A percentile compares a stretch with the other conserved stretches of the same genome.
phyloP scores from a whole-genome alignment of 2,888 invertebrate species.

The Lasiommata megera region DNA sequence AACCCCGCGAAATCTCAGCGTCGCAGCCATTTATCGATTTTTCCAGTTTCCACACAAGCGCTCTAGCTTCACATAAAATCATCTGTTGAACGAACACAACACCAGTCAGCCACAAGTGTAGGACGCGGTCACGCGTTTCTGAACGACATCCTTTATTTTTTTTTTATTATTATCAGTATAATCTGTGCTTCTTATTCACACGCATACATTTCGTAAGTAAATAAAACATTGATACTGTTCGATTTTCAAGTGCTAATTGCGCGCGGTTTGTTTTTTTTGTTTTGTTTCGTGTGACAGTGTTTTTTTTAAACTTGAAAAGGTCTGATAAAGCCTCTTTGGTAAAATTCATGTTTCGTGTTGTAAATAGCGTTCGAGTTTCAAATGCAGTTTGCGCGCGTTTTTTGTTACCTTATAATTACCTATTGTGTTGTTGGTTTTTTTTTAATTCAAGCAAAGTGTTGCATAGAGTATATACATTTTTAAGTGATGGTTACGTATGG shows the following conservation, averaged over 20 bases:
- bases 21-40: slow-evolving; percentile 59
- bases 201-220: slow-evolving; percentile 33
- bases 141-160: slow-evolving; percentile 45
- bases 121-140: slow-evolving; percentile 51
- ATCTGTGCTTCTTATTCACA: slow-evolving; percentile 40
- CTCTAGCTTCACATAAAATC: slow-evolving; percentile 61
- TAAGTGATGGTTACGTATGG: too few species aligned
- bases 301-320: not conserved
- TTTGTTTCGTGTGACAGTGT: slow-evolving; percentile 20
- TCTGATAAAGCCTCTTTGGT: not conserved
- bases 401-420: not conserved
- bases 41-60: slow-evolving; percentile 61
- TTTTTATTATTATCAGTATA: slow-evolving; percentile 26
- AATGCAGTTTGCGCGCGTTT: not conserved
- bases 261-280: slow-evolving; percentile 26
- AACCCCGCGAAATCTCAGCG: slow-evolving; percentile 36
- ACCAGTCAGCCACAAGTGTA: slow-evolving; percentile 68
- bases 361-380: not conserved
- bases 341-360: not conserved
- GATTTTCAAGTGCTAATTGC: slow-evolving; percentile 36
- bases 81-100: slow-evolving; percentile 59
- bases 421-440: not conserved
- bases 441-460: too few species aligned
- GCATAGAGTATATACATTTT: too few species aligned
- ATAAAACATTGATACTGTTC: slow-evolving; percentile 7